Conservation (phyloP, 2,888 invertebrate species). For the Watsonalla binaria region DNA sequence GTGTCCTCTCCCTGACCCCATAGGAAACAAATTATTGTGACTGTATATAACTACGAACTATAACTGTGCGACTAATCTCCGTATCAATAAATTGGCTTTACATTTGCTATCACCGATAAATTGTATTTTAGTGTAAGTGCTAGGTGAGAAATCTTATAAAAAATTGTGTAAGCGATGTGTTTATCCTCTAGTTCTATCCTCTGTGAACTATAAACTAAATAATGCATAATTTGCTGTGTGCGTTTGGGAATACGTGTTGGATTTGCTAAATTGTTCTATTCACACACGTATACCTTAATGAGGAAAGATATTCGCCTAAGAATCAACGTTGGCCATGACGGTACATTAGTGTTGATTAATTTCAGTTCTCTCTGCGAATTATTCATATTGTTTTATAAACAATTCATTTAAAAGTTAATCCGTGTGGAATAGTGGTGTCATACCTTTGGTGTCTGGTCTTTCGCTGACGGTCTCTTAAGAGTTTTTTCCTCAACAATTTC, state of each 20-base stretch:
- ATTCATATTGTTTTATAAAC: slow-evolving; percentile 5
- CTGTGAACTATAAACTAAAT: neutral
- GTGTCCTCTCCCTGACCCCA: slow-evolving; percentile 67
- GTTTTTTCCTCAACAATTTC: slow-evolving; percentile 70
- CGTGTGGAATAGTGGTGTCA: neutral
- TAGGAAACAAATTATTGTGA: slow-evolving; percentile 34
- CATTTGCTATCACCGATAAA: too few relatives aligned
- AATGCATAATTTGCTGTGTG: neutral
- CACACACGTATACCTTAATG: slow-evolving; percentile 48
- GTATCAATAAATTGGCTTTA: neutral
- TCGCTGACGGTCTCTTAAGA: slow-evolving; percentile 61
- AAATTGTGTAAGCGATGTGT: neutral
- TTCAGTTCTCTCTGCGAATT: slow-evolving; percentile 50
- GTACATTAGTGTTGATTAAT: slow-evolving; percentile 35
- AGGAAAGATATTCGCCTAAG: slow-evolving; percentile 53
- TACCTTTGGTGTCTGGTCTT: slow-evolving; percentile 58
- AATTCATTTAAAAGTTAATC: neutral
- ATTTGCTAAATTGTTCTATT: slow-evolving; percentile 16
- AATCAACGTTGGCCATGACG: slow-evolving; percentile 31
- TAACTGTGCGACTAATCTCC: neutral
- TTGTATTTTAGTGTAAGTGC: too few relatives aligned
- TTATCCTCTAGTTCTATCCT: neutral
- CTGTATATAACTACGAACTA: slow-evolving; percentile 8
- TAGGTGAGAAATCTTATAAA: too few relatives aligned
- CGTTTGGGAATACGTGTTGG: slow-evolving; percentile 3